These are phyloP conservation scores for Campylomormyrus numenius DNA, from an alignment of 2,113 vertebrate genomes.

Conservation along the genomic window DNA sequence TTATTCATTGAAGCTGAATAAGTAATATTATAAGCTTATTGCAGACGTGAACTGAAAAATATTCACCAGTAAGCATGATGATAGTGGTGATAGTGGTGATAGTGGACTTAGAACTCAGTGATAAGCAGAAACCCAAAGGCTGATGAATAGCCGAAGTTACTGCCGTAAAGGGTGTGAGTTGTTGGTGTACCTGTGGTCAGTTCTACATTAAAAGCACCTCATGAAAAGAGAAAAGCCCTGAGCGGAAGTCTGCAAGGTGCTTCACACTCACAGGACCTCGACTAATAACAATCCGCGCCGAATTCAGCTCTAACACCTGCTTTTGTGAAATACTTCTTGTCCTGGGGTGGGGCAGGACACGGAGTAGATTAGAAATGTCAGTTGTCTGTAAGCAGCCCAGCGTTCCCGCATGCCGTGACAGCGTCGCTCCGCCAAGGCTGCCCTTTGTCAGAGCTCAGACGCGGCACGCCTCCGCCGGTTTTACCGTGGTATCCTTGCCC, in stretches of 20 bases:
- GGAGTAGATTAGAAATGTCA: conserved; percentile 11
- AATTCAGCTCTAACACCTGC: conserved; percentile 9
- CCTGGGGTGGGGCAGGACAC: not conserved
- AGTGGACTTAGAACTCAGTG: not conserved
- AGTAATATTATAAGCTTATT: not conserved
- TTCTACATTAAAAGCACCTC: conserved; percentile 1
- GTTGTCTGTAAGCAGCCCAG: not conserved
- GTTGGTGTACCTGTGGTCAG: not conserved
- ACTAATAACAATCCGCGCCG: not conserved
- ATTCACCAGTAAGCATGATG: not conserved
- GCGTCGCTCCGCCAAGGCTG: not conserved
- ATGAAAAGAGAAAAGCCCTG: not conserved
- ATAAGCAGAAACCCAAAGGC: not conserved
- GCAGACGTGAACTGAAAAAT: not conserved
- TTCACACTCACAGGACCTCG: not conserved
- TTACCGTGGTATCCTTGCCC: not conserved
- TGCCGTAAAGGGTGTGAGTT: not conserved
- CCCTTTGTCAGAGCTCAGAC: conserved; percentile 8
- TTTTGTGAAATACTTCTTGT: conserved; percentile 7
- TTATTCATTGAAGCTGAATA: not conserved
- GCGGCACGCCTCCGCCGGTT: not conserved
- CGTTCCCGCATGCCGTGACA: not conserved
- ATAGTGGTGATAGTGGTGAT: not conserved
- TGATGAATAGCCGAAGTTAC: not conserved
- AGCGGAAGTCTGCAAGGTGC: not conserved